These are phyloP conservation scores for Conistra vaccinii DNA, from an alignment of 2,888 invertebrate species.

Conservation along the genomic window DNA sequence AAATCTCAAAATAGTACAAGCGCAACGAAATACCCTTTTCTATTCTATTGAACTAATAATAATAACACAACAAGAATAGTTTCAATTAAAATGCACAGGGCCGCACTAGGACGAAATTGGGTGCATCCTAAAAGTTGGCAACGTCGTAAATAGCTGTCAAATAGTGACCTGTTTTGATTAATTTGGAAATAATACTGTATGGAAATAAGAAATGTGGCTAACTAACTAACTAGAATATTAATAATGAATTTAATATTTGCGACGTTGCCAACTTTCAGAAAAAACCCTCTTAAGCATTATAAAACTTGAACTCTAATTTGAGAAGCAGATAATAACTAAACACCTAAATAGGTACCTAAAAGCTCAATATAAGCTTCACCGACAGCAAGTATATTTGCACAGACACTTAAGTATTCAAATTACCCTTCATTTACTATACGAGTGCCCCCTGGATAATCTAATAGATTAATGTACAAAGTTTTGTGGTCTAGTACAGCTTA, in stretches of 20 bases:
- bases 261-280: no score
- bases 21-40: background rate
- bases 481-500: constrained; percentile 55
- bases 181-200: no score
- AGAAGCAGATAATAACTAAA: background rate
- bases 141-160: no score
- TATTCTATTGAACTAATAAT: background rate
- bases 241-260: no score
- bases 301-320: background rate
- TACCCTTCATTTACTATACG: constrained; percentile 44
- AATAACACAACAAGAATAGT: background rate
- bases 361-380: background rate
- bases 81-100: constrained; percentile 14
- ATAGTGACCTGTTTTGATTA: no score
- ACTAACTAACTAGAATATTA: no score
- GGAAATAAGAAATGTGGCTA: no score
- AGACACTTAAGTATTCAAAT: constrained; percentile 48
- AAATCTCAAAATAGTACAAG: background rate
- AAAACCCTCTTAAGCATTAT: no score
- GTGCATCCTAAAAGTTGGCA: no score
- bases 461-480: constrained; percentile 65
- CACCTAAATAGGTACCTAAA: constrained; percentile 2
- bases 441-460: constrained; percentile 59
- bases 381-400: constrained; percentile 33
- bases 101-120: constrained; percentile 7